These are phyloP conservation scores for Bagarius yarrelli DNA, from an alignment of 2,113 vertebrate genomes.

Conservation along the genomic window DNA sequence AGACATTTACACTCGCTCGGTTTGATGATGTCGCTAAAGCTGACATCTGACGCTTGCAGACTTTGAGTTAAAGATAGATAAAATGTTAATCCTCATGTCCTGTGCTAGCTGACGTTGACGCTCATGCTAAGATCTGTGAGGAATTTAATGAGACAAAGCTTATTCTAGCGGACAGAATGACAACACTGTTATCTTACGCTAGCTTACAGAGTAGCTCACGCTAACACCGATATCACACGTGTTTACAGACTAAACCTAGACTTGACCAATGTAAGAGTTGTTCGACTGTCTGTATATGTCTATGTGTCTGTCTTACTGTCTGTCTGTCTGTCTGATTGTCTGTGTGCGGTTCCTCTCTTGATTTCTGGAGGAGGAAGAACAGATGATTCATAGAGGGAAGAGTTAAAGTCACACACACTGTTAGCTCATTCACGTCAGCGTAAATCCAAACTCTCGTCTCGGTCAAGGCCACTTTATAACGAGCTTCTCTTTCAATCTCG, in stretches of 20 bases:
- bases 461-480: conserved; percentile 38
- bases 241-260: no score
- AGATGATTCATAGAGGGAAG: conserved; percentile 18
- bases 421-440: conserved; percentile 39
- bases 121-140: neutral
- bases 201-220: neutral
- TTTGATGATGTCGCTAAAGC: conserved; percentile 14
- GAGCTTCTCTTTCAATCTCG: conserved; percentile 29
- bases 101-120: neutral
- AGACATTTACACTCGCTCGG: neutral
- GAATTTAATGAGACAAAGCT: no score
- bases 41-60: conserved; percentile 1
- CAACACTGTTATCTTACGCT: no score
- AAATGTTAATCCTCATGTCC: neutral
- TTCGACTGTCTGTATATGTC: no score
- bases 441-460: conserved; percentile 36
- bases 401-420: conserved; percentile 34
- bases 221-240: neutral
- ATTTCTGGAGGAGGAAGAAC: neutral
- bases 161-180: neutral
- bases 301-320: no score
- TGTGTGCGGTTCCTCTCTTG: neutral
- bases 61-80: neutral
- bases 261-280: no score
- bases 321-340: no score